phyloP scores from a whole-genome alignment of 2,113 vertebrate species.

The Hippopotamus amphibius region DNA sequence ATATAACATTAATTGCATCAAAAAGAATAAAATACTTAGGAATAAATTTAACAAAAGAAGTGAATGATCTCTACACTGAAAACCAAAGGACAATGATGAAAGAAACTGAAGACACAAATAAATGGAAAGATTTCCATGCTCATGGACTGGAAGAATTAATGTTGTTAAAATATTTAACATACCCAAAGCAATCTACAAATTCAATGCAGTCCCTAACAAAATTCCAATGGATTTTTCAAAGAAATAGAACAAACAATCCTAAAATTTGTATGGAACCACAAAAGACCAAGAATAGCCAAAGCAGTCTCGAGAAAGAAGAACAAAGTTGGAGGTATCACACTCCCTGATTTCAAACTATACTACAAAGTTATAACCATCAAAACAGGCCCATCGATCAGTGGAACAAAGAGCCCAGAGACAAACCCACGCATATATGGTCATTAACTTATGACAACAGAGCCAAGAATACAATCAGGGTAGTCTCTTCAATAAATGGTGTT shows the following conservation, averaged over 20 bases:
- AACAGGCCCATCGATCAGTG: background rate
- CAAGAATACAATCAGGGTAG: background rate
- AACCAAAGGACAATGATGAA: background rate
- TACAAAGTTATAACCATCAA: background rate
- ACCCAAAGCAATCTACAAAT: background rate
- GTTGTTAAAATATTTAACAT: background rate
- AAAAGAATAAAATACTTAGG: background rate
- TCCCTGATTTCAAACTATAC: background rate
- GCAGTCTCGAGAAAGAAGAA: background rate
- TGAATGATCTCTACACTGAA: background rate
- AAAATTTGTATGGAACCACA: background rate
- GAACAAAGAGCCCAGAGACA: background rate
- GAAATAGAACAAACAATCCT: background rate
- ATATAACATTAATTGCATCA: background rate
- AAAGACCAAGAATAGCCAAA: background rate
- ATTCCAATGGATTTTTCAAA: slow-evolving; percentile 27
- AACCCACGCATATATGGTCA: background rate
- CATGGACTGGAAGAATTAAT: background rate
- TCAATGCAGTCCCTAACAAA: background rate
- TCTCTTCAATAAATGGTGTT: background rate
- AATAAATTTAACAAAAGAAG: background rate
- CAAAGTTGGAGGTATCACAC: background rate
- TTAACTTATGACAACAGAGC: background rate
- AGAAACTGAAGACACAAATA: background rate
- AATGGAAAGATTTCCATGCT: background rate